Percentiles rank a stretch among this genome's conserved stretches.
phyloP scores from a whole-genome alignment of 2,113 vertebrate genomes.

The Eurystomus gularis region DNA sequence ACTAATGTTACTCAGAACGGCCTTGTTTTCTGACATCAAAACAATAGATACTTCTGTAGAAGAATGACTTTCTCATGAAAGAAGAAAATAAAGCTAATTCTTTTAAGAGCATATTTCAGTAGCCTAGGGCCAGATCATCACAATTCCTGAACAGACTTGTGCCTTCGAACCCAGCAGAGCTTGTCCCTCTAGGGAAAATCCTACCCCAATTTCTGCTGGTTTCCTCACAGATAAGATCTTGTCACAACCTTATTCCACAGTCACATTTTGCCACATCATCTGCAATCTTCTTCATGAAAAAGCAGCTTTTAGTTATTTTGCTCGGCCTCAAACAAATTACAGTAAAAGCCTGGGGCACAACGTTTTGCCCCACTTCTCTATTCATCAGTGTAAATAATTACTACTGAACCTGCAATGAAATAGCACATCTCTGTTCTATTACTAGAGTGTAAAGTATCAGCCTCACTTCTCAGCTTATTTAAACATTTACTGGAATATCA shows the following conservation, averaged over 20 bases:
- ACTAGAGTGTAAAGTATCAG: not conserved
- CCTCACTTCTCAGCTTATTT: not conserved
- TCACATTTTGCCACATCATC: not conserved
- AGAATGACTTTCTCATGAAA: not conserved
- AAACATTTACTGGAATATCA: not conserved
- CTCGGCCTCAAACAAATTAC: not conserved
- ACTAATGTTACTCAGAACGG: not conserved
- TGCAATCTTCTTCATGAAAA: not conserved
- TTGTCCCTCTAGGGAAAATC: not conserved
- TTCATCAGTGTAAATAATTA: not conserved
- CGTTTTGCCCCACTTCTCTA: not conserved
- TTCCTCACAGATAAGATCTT: not conserved
- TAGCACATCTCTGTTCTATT: not conserved
- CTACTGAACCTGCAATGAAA: not conserved
- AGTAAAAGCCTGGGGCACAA: not conserved
- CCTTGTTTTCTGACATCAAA: not conserved
- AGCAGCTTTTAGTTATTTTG: not conserved
- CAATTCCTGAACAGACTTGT: rapidly evolving
- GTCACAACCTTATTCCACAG: not conserved
- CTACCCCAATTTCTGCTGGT: not conserved
- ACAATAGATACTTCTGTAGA: not conserved
- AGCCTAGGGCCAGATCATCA: not conserved
- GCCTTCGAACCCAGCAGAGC: not conserved
- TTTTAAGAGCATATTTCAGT: not conserved
- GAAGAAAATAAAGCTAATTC: not conserved